Percentiles rank a stretch among this genome's conserved stretches.
These are phyloP conservation scores for Corapipo altera DNA, from an alignment of 2,113 vertebrate genomes.

Conservation along the genomic window DNA sequence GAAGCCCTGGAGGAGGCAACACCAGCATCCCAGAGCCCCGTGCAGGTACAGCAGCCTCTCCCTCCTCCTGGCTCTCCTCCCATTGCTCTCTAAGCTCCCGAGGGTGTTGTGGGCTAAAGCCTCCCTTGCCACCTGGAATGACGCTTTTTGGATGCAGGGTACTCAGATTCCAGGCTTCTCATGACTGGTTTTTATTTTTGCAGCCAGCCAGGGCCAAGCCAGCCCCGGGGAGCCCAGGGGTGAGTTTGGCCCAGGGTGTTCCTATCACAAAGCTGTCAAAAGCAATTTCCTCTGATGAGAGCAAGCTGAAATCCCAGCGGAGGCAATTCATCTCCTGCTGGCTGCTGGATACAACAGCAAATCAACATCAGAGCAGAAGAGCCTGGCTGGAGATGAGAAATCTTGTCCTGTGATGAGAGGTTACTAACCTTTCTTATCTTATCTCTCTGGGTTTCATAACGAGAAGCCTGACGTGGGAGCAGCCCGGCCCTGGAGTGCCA, in stretches of 20 bases:
- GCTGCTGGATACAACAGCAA: neutral
- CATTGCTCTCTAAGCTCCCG: neutral
- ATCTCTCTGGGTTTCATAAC: neutral
- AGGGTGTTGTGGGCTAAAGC: neutral
- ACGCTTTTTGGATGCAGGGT: neutral
- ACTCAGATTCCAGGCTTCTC: neutral
- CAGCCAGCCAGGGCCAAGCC: neutral
- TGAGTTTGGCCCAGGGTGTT: neutral
- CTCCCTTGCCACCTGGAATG: neutral
- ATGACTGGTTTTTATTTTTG: neutral
- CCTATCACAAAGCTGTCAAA: conserved; percentile 31
- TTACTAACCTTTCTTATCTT: neutral
- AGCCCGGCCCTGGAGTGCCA: neutral
- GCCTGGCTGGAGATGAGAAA: neutral
- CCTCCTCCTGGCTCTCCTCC: neutral
- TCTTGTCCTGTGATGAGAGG: neutral
- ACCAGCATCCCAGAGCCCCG: neutral
- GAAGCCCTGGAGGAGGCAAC: neutral
- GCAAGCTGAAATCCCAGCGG: neutral
- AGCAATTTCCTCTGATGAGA: neutral
- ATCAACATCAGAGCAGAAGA: neutral
- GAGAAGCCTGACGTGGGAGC: neutral
- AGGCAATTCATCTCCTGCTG: neutral
- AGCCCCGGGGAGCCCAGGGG: accelerated
- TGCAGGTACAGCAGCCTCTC: neutral